Conservation (phyloP, 2,797 vertebrate species). For the Mormyrus hasselquistii region DNA sequence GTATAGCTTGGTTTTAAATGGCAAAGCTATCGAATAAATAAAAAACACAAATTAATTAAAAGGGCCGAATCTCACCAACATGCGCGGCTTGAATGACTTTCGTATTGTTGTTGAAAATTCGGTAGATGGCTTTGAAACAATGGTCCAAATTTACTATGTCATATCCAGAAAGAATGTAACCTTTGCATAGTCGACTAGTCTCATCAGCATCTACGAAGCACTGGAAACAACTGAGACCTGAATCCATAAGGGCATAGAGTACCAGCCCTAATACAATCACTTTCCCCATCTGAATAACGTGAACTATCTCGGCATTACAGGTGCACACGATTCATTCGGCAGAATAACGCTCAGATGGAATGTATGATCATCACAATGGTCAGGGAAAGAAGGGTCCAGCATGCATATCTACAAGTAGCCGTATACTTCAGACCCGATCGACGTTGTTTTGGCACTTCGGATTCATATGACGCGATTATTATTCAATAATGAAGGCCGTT, state of each 20-base stretch:
- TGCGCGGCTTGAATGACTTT: not conserved
- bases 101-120: not conserved
- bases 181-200: not conserved
- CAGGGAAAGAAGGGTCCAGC: not conserved
- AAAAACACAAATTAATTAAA: not conserved
- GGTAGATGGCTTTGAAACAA: not conserved
- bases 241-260: not conserved
- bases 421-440: not conserved
- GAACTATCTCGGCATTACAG: not conserved
- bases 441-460: not conserved
- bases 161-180: not conserved
- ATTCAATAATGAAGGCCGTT: not conserved
- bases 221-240: not conserved
- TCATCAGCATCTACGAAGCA: not conserved
- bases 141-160: not conserved
- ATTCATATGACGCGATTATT: not conserved
- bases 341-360: not conserved
- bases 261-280: not conserved
- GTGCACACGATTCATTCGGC: not conserved
- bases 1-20: not conserved
- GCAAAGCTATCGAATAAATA: not conserved
- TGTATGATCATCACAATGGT: not conserved
- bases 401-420: not conserved
- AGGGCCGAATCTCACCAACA: not conserved
- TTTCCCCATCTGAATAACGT: not conserved